Evolutionary conservation across 2,797 vertebrate species (phyloP), one percentile per base, ranked within the genome.

Genomic region (Mormyrus hasselquistii): DNA sequence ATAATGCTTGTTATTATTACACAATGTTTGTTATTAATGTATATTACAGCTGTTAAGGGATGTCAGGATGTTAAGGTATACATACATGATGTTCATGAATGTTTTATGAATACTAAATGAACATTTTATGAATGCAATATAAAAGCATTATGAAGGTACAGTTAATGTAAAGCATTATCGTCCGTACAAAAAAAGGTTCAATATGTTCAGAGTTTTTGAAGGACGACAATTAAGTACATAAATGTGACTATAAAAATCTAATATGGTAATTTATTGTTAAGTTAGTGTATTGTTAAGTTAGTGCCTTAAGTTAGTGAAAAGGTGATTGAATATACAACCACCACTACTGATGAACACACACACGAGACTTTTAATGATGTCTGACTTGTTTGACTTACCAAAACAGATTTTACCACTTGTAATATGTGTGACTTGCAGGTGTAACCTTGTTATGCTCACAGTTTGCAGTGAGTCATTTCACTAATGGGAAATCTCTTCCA

Each of bases 401-500:
- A 79, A 44, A 38, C 73, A 79, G 73, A 79, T 41, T 79, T 44
- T 44, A 44, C 34, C 38, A 79, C 16, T 79, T 76, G 73, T 69
- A 34, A 79, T 79, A 14, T 69, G 65, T 34, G 41, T 50, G 8
- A 84, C 16, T 86, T 86, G 52, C 52, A 86, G 53, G 52, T 57
- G 25, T 59, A 38, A 59, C 52, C 25, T 50, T 59, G 52, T 34
- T 86, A 86, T 10, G 22, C 52, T 86, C 85, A 38, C 85, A 86
- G 85, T 38, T 38, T 57, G 29, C 85, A 55, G 3, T 86, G 52
- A 57, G 85, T 50, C 50, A 38, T 57, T 57, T 29, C 29, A 14
- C 34, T 86, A 86, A 86, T 59, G 53, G 52, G 50, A 55, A 86
- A 57, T 10, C 50, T 86, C 85, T 57, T 52, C 52, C 85, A 86